phyloP scores from a whole-genome alignment of 2,113 vertebrate genomes.

The Larimichthys crocea region DNA sequence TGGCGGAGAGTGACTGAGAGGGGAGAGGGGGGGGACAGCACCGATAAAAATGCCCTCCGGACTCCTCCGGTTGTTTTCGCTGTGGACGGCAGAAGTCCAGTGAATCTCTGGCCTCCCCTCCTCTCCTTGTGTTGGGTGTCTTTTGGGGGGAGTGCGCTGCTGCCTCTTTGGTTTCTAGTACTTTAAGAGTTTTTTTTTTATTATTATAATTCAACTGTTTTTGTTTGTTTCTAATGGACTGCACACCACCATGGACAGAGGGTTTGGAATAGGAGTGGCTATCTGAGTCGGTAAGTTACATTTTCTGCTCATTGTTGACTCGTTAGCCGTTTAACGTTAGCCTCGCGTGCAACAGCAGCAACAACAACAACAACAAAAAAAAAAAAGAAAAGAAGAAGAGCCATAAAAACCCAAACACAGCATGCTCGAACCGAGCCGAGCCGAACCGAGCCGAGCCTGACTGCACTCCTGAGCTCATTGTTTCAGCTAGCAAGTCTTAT shows the following conservation, averaged over 20 bases:
- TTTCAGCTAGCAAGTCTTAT: slow-evolving; percentile 64
- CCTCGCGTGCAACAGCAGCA: slow-evolving; percentile 47
- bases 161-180: slow-evolving; percentile 63
- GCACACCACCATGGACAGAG: slow-evolving; percentile 69
- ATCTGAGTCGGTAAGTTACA: slow-evolving; percentile 78
- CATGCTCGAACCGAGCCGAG: slow-evolving; percentile 64
- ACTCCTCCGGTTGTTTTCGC: slow-evolving; percentile 66
- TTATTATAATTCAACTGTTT: slow-evolving; percentile 44
- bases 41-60: slow-evolving; percentile 67
- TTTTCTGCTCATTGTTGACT: slow-evolving; percentile 59
- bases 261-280: slow-evolving; percentile 74
- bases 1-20: slow-evolving; percentile 21
- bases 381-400: no score
- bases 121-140: slow-evolving; percentile 82
- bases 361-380: no score
- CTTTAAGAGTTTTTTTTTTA: slow-evolving; percentile 51
- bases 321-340: slow-evolving; percentile 66
- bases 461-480: slow-evolving; percentile 75
- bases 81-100: slow-evolving; percentile 84
- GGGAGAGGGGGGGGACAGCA: not conserved
- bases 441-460: slow-evolving; percentile 63
- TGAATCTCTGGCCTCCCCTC: slow-evolving; percentile 84
- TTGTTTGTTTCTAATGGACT: slow-evolving; percentile 53
- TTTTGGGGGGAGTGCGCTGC: slow-evolving; percentile 74
- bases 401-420: slow-evolving; percentile 57